Percentiles rank a stretch among this genome's conserved stretches.
phyloP scores from a whole-genome alignment of 2,113 vertebrate genomes.

The Pedetes capensis region DNA sequence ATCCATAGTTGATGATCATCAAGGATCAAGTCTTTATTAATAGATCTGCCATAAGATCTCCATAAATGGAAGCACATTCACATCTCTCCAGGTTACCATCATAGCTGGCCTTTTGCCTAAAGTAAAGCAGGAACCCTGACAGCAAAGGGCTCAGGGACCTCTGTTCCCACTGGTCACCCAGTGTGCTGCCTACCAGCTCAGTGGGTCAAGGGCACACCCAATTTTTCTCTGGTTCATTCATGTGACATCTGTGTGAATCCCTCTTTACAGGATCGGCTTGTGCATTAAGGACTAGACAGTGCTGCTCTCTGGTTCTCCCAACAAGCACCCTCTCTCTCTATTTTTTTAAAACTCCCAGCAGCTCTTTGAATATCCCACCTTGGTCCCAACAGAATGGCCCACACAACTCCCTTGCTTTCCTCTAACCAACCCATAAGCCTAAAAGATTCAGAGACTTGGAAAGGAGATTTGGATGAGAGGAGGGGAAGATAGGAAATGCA shows the following conservation, averaged over 20 bases:
- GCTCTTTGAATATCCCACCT: not conserved
- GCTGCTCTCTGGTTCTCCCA: not conserved
- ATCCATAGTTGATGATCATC: not conserved
- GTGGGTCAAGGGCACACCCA: not conserved
- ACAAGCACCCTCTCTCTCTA: not conserved
- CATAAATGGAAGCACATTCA: not conserved
- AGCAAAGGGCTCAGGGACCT: not conserved
- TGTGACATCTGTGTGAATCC: not conserved
- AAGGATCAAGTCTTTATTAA: not conserved
- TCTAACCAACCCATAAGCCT: not conserved
- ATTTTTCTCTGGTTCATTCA: not conserved
- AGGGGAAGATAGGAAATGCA: not conserved
- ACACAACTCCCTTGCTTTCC: not conserved
- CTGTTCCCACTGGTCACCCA: no score
- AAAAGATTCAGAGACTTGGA: not conserved
- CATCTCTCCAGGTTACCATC: not conserved
- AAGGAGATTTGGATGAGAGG: not conserved
- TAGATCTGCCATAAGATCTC: not conserved
- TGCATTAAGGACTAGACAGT: not conserved
- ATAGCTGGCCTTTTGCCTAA: not conserved
- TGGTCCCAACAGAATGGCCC: not conserved
- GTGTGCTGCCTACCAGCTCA: rapidly evolving
- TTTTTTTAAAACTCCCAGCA: not conserved
- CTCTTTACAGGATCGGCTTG: not conserved
- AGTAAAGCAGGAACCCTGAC: not conserved